Conservation (phyloP, 2,797 vertebrate genomes). For the Poecile montanus region DNA sequence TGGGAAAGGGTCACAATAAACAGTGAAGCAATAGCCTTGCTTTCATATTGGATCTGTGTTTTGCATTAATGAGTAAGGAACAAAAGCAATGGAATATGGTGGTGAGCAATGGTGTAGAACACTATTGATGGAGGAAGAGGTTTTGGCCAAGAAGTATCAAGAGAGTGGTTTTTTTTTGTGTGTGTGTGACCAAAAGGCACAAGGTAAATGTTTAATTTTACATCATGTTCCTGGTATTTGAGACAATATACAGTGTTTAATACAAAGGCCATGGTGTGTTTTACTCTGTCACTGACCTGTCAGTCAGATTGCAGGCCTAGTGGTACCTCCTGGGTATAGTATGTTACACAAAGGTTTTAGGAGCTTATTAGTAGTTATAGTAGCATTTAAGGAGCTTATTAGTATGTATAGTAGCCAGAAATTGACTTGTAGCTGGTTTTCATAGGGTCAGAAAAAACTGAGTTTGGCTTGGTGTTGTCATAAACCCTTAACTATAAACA, state of each 20-base stretch:
- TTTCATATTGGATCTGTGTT: not conserved
- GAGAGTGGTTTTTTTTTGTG: not conserved
- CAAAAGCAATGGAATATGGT: not conserved
- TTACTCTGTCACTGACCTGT: not conserved
- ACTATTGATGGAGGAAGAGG: not conserved
- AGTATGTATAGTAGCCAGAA: not conserved
- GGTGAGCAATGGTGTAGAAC: not conserved
- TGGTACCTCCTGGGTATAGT: not conserved
- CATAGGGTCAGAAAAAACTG: not conserved
- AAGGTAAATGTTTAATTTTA: not conserved
- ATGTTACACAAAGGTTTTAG: not conserved
- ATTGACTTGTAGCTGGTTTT: not conserved
- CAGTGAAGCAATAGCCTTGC: not conserved
- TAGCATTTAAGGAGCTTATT: not conserved
- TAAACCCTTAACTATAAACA: constrained; percentile 1
- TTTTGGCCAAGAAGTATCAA: not conserved
- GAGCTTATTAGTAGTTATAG: not conserved
- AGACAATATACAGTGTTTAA: not conserved
- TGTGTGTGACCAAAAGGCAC: not conserved
- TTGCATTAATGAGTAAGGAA: not conserved
- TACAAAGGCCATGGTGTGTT: not conserved
- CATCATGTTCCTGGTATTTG: not conserved
- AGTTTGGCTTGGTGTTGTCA: not conserved
- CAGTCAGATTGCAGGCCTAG: not conserved
- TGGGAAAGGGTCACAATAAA: not conserved